Evolutionary conservation across 2,113 vertebrate genomes (phyloP).

Genomic region (Steatornis caripensis): DNA sequence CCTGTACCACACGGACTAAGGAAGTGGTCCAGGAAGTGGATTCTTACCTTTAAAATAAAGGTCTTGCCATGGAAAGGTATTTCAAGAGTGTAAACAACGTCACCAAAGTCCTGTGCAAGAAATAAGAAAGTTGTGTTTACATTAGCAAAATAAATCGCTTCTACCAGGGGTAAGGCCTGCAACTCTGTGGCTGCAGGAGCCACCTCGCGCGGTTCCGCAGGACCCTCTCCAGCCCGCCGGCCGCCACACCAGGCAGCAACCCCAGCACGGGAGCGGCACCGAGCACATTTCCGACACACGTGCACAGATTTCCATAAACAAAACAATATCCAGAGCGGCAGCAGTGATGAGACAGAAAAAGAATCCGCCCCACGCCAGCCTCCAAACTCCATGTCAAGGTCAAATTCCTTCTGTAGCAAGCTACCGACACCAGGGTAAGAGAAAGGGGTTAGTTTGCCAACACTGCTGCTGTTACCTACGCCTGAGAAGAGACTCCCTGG

Average conservation of each 20-base stretch:
- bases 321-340: background rate
- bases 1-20: background rate
- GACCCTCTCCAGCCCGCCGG: background rate
- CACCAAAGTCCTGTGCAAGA: slow-evolving; percentile 83
- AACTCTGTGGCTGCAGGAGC: background rate
- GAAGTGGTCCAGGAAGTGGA: background rate
- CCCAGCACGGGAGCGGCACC: fast-evolving
- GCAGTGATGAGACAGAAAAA: slow-evolving; percentile 48
- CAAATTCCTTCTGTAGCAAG: slow-evolving; percentile 12
- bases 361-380: background rate
- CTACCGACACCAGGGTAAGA: background rate
- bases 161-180: background rate
- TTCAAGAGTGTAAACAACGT: slow-evolving; percentile 90
- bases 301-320: background rate
- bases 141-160: background rate
- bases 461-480: background rate
- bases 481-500: background rate
- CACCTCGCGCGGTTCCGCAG: no score
- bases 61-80: slow-evolving; percentile 93
- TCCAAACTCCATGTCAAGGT: slow-evolving; percentile 45
- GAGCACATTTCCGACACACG: background rate
- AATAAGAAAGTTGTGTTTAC: background rate
- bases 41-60: slow-evolving; percentile 93
- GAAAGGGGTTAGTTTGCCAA: slow-evolving; percentile 2
- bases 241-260: background rate